These are phyloP conservation scores for Acronicta leporina DNA, from an alignment of 2,888 invertebrate genomes.

Conservation along the genomic window DNA sequence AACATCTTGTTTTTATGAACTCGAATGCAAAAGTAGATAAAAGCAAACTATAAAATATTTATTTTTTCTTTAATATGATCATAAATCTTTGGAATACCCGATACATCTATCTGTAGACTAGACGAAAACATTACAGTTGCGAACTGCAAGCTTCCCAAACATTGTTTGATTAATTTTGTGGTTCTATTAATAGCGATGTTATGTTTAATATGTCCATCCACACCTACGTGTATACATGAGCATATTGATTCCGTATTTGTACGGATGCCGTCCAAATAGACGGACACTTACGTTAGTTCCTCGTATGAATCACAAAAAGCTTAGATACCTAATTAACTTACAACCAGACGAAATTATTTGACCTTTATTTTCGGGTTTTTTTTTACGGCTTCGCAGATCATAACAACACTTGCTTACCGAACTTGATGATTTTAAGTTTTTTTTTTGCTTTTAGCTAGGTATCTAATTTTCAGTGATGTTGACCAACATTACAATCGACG, in stretches of 20 bases:
- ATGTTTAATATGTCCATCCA: conserved; percentile 5
- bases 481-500: no score
- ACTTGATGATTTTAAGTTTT: no score
- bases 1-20: conserved; percentile 1
- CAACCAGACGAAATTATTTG: not conserved
- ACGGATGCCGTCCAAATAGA: conserved; percentile 15
- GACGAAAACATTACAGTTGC: conserved; percentile 3
- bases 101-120: not conserved
- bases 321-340: conserved; percentile 16
- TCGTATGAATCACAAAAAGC: conserved; percentile 14
- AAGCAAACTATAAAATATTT: conserved; percentile 14
- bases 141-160: not conserved
- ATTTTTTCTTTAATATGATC: conserved; percentile 10
- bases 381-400: no score
- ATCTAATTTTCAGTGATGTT: no score
- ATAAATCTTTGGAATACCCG: conserved; percentile 19
- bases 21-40: conserved; percentile 8
- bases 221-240: conserved; percentile 7
- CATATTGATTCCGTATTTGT: conserved; percentile 11
- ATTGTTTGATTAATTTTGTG: conserved; percentile 5
- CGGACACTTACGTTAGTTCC: conserved; percentile 1
- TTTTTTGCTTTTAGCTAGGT: no score
- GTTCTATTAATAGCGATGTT: conserved; percentile 5
- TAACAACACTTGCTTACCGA: no score
- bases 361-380: no score